Conservation (phyloP, 2,888 invertebrate species). For the Drosophila nr. perissopoda region DNA sequence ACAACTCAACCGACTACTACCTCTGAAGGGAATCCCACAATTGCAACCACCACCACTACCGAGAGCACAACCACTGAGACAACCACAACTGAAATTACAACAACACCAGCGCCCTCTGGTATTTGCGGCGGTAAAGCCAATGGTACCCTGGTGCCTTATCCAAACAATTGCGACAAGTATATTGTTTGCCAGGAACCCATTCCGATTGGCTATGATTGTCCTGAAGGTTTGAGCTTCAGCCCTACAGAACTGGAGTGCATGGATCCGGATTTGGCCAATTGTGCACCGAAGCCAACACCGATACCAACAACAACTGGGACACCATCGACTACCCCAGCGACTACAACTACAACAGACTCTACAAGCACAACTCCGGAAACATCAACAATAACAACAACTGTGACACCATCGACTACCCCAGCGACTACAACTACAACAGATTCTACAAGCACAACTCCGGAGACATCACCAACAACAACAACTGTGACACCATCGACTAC, state of each 20-base stretch:
- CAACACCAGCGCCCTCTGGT: constrained; percentile 49
- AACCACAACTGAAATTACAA: constrained; percentile 16
- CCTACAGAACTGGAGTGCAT: constrained; percentile 65
- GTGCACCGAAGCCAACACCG: constrained; percentile 76
- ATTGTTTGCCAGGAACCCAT: constrained; percentile 75
- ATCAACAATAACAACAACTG: background rate
- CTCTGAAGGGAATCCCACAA: background rate
- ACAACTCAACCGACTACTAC: constrained; percentile 5
- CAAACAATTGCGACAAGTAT: constrained; percentile 73
- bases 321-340: background rate
- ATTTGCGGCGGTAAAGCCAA: constrained; percentile 58
- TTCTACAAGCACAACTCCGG: too few relatives aligned
- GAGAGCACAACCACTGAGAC: constrained; percentile 12
- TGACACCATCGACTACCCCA: background rate
- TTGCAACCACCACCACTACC: constrained; percentile 1
- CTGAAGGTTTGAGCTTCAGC: constrained; percentile 85
- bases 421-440: background rate
- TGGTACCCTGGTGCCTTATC: constrained; percentile 68
- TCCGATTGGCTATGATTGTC: constrained; percentile 86
- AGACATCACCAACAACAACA: too few relatives aligned
- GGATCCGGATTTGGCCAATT: constrained; percentile 71
- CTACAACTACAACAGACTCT: constrained; percentile 7
- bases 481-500: too few relatives aligned
- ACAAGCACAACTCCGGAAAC: too few relatives aligned
- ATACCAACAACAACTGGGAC: constrained; percentile 1